Base-by-base conservation (phyloP, 2,888 invertebrate species). In the Cataglyphis albicans region DNA sequence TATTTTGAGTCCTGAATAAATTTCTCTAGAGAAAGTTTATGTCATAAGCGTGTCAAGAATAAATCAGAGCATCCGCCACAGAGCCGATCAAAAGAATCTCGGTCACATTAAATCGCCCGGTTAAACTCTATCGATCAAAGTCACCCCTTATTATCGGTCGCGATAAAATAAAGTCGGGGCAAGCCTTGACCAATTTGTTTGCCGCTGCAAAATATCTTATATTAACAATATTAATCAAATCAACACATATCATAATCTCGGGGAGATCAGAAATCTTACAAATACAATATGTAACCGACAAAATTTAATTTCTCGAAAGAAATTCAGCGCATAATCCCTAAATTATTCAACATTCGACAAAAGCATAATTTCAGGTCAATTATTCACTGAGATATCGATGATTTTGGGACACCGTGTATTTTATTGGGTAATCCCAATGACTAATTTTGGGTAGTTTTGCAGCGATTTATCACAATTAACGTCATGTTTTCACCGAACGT, bases 21-120 rank as follows among this genome's bases (percentile, higher is more conserved):
- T 38, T 55, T 35, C 35, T 7, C 18, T 70, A 59, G 41, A 44
- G 29, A 59, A 41, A 73, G 29, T 64, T 52, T 25, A 15, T 65
- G 25, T 65, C 65, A 55, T 18, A 15, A 57, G 59, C 10, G 44
- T n/a, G 21, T 68, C 32, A 21, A 44, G 41, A 59, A 76, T 76
- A 57, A 78, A 78, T 68, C n/a, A 4, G 57, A 68, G 41, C 67
- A 67, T n/a, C 29, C 57, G 29, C n/a, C 32, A 41, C 15, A 18
- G 21, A 41, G 59, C 35, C 44, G 48, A 35, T 78, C 59, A 57
- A 21, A 70, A 25, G 59, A 70, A 78, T 80, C 72, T 70, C 78
- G 78, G 78, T 59, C 78, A 48, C 72, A 48, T 80, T 80, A n/a
- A 80, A 70, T 21, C 78, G 72, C 72, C 44, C 59, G 72, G 12